These are phyloP conservation scores for Atherix ibis DNA, from an alignment of 2,888 invertebrate species.

Conservation along the genomic window DNA sequence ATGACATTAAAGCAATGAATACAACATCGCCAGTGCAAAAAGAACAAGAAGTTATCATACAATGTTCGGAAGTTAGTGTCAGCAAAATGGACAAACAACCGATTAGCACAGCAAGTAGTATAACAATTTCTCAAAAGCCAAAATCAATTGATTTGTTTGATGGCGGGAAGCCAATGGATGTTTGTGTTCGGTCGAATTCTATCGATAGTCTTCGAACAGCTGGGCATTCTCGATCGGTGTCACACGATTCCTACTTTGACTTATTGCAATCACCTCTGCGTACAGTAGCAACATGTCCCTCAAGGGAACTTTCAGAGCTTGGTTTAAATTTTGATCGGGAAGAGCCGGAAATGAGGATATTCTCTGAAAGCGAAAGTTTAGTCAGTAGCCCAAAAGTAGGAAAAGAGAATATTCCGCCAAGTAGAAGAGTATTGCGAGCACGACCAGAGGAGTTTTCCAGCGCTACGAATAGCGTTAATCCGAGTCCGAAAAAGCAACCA, in stretches of 20 bases:
- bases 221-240: conserved; percentile 52
- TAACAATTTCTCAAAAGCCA: conserved; percentile 9
- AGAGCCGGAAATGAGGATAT: conserved; percentile 72
- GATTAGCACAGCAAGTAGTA: conserved; percentile 1
- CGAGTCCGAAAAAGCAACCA: conserved; percentile 45
- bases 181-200: conserved; percentile 31
- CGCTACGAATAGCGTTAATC: conserved; percentile 38
- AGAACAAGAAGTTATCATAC: conserved; percentile 5
- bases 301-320: conserved; percentile 65
- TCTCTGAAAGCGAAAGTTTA: conserved; percentile 70
- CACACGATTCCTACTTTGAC: conserved; percentile 89
- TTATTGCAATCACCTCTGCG: conserved; percentile 32
- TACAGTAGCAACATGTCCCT: conserved; percentile 25
- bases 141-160: conserved; percentile 31
- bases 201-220: conserved; percentile 32
- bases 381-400: conserved; percentile 41
- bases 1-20: conserved; percentile 17
- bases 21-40: conserved; percentile 10
- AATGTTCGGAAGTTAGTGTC: conserved; percentile 7
- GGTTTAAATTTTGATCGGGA: conserved; percentile 70
- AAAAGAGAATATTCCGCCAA: conserved; percentile 33
- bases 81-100: conserved; percentile 2
- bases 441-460: conserved; percentile 39
- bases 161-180: conserved; percentile 29
- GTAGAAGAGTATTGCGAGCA: conserved; percentile 36